Percentiles rank a stretch among this genome's conserved stretches.
These are phyloP conservation scores for Acrobasis consociella DNA, from an alignment of 2,888 invertebrate species.

Conservation along the genomic window DNA sequence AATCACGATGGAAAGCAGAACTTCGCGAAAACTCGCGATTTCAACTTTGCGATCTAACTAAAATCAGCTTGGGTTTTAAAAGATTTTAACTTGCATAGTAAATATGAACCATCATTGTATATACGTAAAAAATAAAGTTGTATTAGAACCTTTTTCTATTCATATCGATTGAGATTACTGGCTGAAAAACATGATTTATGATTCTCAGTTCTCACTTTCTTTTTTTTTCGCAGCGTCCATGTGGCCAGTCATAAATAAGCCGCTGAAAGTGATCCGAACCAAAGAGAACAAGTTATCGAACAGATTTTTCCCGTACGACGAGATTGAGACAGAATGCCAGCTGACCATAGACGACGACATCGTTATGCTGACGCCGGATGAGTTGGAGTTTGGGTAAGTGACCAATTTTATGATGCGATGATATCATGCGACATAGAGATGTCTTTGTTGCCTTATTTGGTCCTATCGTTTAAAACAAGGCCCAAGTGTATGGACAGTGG, in stretches of 20 bases:
- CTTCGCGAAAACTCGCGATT: not conserved
- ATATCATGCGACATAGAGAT: constrained; percentile 7
- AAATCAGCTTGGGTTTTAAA: too few species aligned
- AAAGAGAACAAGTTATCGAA: constrained; percentile 97
- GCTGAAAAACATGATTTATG: not conserved
- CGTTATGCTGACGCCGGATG: constrained; percentile 96
- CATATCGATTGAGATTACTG: not conserved
- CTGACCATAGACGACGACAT: constrained; percentile 98
- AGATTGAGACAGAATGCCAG: constrained; percentile 98
- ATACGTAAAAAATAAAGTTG: too few species aligned
- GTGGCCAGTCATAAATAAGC: constrained; percentile 95
- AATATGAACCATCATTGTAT: too few species aligned
- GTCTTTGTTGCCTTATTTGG: constrained; percentile 6
- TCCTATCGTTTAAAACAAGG: not conserved
- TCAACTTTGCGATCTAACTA: not conserved
- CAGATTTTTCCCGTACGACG: constrained; percentile 96
- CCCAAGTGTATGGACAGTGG: too few species aligned
- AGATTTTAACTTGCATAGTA: too few species aligned
- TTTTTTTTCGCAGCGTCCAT: constrained; percentile 85
- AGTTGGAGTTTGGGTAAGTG: constrained; percentile 96
- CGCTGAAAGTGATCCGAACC: constrained; percentile 94
- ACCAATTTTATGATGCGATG: constrained; percentile 13
- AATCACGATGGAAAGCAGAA: not conserved
- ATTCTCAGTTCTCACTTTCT: constrained; percentile 21
- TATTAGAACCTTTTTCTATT: too few species aligned